Base-by-base conservation (phyloP, 2,888 invertebrate genomes). In the Subacronicta megacephala region DNA sequence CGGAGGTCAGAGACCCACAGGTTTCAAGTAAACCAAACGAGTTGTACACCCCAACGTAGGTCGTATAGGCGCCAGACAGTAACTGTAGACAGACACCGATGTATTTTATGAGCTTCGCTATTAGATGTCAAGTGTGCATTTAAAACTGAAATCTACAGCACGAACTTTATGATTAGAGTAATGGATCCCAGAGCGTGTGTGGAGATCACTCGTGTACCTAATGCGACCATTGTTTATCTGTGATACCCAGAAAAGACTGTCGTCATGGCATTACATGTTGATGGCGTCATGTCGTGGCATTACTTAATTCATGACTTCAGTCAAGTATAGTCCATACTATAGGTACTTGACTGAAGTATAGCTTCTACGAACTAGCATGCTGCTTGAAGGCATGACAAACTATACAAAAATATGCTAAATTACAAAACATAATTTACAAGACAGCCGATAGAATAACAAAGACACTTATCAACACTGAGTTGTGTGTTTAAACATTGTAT, bases 41-140 rank as follows among this genome's bases (percentile, higher is more conserved):
- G 70, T 58, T 70, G 58, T 52, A 13, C 51, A 52, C 41, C 70
- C 65, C 47, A 31, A 20, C 35, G 16, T 35, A 58, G 64, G 71
- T 58, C 65, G 18, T 47, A 50, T 5, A 47, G 41, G 15, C 18
- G 31, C 35, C 70, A 70, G 65, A 65, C 47, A 42, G 17, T 23
- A 18, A 7, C 15, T 26, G 13, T 42, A 58, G 38, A 58, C 18
- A 26, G 12, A 15, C 35, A 18, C 42, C 12, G 31, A n/a, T 31
- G n/a, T n/a, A 31, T 40, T 47, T 47, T 41, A 65, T 44, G 40
- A 29, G 33, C 47, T 9, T 16, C 3, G 10, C 17, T 38, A 17
- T 18, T 10, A 16, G 9, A 18, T 26, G 2, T 40, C 9, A 15
- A 13, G 18, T 33, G 10, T 40, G 12, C 12, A 12, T 35, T 35